Conservation (phyloP, 2,888 invertebrate species). For the Drosophila multiciliata region DNA sequence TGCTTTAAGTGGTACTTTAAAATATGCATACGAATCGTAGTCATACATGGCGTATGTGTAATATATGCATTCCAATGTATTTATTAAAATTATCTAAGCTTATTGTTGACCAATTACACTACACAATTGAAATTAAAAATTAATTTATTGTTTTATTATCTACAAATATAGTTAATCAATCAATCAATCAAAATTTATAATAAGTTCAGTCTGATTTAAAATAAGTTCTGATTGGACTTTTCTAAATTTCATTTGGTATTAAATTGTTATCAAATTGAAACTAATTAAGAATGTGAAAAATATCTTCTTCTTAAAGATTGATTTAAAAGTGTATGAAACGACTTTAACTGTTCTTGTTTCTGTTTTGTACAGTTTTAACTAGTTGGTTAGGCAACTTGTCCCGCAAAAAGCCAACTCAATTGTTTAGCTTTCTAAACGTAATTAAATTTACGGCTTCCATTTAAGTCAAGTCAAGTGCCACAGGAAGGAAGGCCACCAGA, state of each 20-base stretch:
- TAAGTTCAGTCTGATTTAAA: background rate
- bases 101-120: background rate
- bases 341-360: background rate
- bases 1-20: slow-evolving; percentile 16
- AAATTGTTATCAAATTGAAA: background rate
- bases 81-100: background rate
- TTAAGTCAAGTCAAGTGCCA: slow-evolving; percentile 20
- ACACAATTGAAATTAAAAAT: background rate
- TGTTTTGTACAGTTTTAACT: background rate
- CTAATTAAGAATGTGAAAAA: background rate
- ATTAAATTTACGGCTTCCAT: slow-evolving; percentile 64
- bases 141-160: background rate
- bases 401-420: slow-evolving; percentile 31
- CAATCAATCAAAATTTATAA: background rate
- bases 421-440: slow-evolving; percentile 51
- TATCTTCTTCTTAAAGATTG: background rate
- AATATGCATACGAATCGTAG: slow-evolving; percentile 7
- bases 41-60: slow-evolving; percentile 19
- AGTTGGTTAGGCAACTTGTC: slow-evolving; percentile 1
- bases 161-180: background rate
- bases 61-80: background rate
- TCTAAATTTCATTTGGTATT: background rate
- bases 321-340: background rate
- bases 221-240: background rate
- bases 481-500: slow-evolving; percentile 34